A percentile compares a stretch with the other conserved stretches of the same genome.
Evolutionary conservation across 2,113 vertebrate genomes (phyloP).

Genomic region (Gallinago undulata): DNA sequence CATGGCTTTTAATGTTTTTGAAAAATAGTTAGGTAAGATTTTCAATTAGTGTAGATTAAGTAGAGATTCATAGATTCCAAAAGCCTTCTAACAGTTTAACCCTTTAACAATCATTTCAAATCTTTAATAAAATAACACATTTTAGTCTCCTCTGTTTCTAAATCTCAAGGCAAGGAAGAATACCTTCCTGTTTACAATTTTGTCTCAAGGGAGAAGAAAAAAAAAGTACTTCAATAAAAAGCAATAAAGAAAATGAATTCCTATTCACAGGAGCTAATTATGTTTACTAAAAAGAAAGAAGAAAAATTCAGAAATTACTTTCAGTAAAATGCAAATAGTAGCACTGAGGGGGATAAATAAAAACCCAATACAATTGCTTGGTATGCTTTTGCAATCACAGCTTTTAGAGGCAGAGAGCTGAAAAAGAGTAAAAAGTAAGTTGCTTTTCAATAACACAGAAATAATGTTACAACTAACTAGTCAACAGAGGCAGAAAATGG

Average conservation of each 20-base stretch:
- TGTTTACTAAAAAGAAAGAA: neutral
- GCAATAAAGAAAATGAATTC: neutral
- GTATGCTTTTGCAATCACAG: neutral
- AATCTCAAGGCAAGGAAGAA: constrained; percentile 9
- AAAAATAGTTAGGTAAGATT: neutral
- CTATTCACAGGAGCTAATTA: constrained; percentile 12
- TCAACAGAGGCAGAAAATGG: constrained; percentile 8
- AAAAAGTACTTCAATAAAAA: neutral
- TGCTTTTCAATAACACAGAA: constrained; percentile 7
- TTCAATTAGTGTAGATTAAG: neutral
- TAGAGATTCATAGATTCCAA: neutral
- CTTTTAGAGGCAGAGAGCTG: neutral
- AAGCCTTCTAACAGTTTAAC: neutral
- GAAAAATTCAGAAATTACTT: neutral
- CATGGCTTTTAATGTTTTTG: neutral
- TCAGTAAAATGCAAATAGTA: constrained; percentile 17
- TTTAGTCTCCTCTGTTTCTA: neutral
- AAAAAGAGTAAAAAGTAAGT: neutral
- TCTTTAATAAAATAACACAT: neutral
- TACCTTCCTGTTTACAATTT: neutral
- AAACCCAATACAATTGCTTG: neutral
- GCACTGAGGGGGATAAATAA: neutral
- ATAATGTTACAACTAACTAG: neutral
- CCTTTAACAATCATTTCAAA: neutral
- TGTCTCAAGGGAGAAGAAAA: neutral